Conservation (phyloP, 53 echinoderm and acorn worm species). For the Echinarachnius parma region DNA sequence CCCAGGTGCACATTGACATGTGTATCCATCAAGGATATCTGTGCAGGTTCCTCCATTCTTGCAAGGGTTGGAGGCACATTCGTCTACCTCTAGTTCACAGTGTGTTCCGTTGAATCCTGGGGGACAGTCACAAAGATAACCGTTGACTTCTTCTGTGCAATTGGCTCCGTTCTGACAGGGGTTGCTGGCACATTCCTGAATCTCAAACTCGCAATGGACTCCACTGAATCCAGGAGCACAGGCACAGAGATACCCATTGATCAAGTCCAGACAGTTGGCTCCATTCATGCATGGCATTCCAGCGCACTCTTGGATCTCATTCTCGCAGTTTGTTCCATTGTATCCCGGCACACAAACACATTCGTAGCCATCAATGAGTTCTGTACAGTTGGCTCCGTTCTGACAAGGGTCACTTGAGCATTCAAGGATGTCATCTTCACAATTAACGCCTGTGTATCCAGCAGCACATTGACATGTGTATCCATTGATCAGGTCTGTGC, state of each 20-base stretch:
- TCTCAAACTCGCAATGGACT: slow-evolving; percentile 44
- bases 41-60: slow-evolving; percentile 44
- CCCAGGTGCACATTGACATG: slow-evolving; percentile 43
- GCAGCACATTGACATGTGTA: slow-evolving; percentile 3
- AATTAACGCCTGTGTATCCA: slow-evolving; percentile 12
- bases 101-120: slow-evolving; percentile 47
- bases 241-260: slow-evolving; percentile 50
- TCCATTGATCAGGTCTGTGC: slow-evolving; percentile 24
- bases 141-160: slow-evolving; percentile 15
- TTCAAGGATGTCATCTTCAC: slow-evolving; percentile 57
- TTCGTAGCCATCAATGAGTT: slow-evolving; percentile 40
- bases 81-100: slow-evolving; percentile 29
- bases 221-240: slow-evolving; percentile 64
- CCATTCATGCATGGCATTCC: slow-evolving; percentile 20
- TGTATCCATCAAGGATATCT: slow-evolving; percentile 30
- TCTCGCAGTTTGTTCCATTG: slow-evolving; percentile 57
- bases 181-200: slow-evolving; percentile 57
- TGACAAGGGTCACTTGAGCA: slow-evolving; percentile 52
- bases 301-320: slow-evolving; percentile 30
- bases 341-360: slow-evolving; percentile 55
- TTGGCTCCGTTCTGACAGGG: slow-evolving; percentile 48
- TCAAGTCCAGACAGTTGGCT: slow-evolving; percentile 52
- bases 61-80: slow-evolving; percentile 42
- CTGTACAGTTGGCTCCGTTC: slow-evolving; percentile 28
- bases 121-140: slow-evolving; percentile 35